A percentile compares a stretch with the other conserved stretches of the same genome.
Evolutionary conservation across 2,113 vertebrate genomes (phyloP).

Genomic region (Dromas ardeola): DNA sequence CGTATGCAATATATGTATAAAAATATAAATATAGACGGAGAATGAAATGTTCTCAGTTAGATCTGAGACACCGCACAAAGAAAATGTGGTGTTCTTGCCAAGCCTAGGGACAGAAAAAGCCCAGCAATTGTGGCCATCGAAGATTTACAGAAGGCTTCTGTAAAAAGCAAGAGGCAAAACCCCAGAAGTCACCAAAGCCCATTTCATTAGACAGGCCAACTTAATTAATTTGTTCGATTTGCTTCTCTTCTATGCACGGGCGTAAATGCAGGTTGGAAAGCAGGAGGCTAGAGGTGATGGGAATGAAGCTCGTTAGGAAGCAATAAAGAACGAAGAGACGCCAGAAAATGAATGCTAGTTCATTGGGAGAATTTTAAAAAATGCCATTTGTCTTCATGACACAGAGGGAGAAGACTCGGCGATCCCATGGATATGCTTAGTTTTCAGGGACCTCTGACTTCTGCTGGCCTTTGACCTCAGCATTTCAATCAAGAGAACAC

Average conservation of each 20-base stretch:
- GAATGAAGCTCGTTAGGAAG: constrained; percentile 71
- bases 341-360: constrained; percentile 49
- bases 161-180: background rate
- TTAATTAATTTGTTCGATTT: constrained; percentile 36
- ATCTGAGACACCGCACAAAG: background rate
- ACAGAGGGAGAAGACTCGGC: constrained; percentile 46
- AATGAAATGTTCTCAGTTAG: background rate
- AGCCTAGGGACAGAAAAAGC: background rate
- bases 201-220: background rate
- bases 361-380: constrained; percentile 48
- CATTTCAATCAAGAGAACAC: constrained; percentile 58
- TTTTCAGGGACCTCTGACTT: constrained; percentile 62
- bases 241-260: background rate
- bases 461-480: constrained; percentile 64
- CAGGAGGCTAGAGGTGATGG: constrained; percentile 27
- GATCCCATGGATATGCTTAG: constrained; percentile 26
- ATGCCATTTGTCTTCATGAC: constrained; percentile 77
- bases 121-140: background rate
- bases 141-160: background rate
- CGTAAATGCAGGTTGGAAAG: background rate
- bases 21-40: background rate
- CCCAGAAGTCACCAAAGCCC: background rate
- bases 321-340: constrained; percentile 38
- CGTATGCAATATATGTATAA: background rate
- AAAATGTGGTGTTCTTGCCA: background rate